Base-by-base conservation (phyloP, 2,113 vertebrate species). In the Catharus fuscescens region DNA sequence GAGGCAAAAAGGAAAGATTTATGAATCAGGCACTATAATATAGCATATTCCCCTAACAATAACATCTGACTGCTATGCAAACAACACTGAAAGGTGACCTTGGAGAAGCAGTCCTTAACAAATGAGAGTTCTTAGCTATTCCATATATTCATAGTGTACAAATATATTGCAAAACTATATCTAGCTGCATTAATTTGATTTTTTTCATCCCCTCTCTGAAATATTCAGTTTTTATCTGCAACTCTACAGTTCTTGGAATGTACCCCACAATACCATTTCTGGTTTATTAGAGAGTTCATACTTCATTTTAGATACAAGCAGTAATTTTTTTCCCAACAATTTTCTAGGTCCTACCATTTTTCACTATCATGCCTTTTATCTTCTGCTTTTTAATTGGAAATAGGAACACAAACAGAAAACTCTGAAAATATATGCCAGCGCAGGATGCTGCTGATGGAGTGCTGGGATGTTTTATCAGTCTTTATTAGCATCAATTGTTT, bases 321-420 rank as follows among this genome's bases (percentile, higher is more conserved):
- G 8, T n/a, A 42, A 1, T 31, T 67, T 84, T 79, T 92, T 80
- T 28, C 17, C 40, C 36, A 80, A 44, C 32, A 48, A 5, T 64
- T 83, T 86, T n/a, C 23, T 24, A 73, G 11, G 31, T 88, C 8
- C 21, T 74, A 62, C 10, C 4, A 8, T 86, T 86, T 74, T 94
- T 86, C 60, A 66, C 36, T 80, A 60, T 54, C 32, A 36, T 2
- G 18, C 3, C 40, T 89, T 84, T 93, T 61, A 93, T 85, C 48
- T 91, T 93, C 69, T 74, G 25, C 47, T 57, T 93, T 89, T 14
- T 79, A 89, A 89, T 28, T 92, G 40, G 23, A 84, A 93, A 86
- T 61, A 24, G 40, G 20, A 91, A 67, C 19, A 91, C 14, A 81
- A 83, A 71, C 45, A 86, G 65, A 84, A 88, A 86, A 80, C 12